Base-by-base conservation (phyloP, 2,888 invertebrate species). In the Prenolepis imparis region DNA sequence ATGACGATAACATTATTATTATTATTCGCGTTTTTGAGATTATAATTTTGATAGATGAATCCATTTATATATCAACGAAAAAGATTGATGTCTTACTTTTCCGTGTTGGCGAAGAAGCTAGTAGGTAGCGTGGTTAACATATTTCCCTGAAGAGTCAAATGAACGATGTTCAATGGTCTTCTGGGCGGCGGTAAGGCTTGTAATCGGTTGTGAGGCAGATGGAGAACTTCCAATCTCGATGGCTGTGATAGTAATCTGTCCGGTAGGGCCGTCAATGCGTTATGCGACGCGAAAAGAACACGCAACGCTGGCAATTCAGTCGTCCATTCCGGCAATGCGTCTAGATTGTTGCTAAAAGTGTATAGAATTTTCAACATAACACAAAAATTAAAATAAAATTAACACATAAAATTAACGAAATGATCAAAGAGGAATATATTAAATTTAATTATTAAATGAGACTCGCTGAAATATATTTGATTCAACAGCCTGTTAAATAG, bases 181-280 rank as follows among this genome's bases (percentile, higher is more conserved):
- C 97, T 96, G 93, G 97, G 96, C 48, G 96, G 96, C n/a, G 97
- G 97, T 59, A 98, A 95, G 68, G 96, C 96, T 86, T 96, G 96
- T 83, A 98, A 95, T 94, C 97, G 97, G 92, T 98, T 98, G 94
- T 97, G 97, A 24, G 97, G 97, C 64, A 98, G 95, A 92, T 97
- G 97, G 32, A 98, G 95, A 52, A 97, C 97, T 89, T 97, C 97
- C 55, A 98, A 95, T 87, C 96, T 96, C 72, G 96, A 96, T 73
- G 97, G 96, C 94, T 97, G 97, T 91, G 97, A 97, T 89, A 98
- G 96, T 64, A 98, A 93, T 92, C 97, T 96, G 72, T 97, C 97
- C 9, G 97, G 97, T 15, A 98, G 95, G 15, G 96, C 96, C 44
- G 96, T 96, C 67, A 98, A 94, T 64, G 96, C 95, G 92, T 98